Conservation (phyloP, 1,140 invertebrate species). For the Drosophila melanica region DNA sequence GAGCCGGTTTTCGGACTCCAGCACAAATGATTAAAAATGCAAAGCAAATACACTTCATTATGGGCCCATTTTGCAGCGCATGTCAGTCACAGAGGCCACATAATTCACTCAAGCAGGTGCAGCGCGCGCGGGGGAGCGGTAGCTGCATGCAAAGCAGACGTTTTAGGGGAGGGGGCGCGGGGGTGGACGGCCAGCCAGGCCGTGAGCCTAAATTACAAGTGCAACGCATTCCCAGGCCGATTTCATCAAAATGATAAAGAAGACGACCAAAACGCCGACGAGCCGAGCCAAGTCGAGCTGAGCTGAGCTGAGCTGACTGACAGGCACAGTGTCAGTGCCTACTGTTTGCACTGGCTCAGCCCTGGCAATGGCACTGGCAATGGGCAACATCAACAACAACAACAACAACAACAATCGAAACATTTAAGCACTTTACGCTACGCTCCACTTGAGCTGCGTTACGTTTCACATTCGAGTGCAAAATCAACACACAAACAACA, state of each 20-base stretch:
- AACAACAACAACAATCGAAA: constrained; percentile 70
- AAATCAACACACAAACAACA: constrained; percentile 75
- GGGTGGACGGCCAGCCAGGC: constrained; percentile 8
- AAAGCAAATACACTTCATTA: constrained; percentile 77
- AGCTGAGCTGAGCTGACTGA: constrained; percentile 47
- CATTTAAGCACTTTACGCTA: constrained; percentile 81
- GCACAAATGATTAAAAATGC: constrained; percentile 65
- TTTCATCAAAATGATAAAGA: constrained; percentile 82
- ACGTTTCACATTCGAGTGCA: constrained; percentile 82
- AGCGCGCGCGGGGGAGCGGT: not conserved
- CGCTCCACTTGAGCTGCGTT: constrained; percentile 81
- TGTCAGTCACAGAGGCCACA: constrained; percentile 67
- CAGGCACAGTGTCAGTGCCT: constrained; percentile 45
- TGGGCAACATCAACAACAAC: constrained; percentile 15
- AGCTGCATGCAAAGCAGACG: constrained; percentile 61
- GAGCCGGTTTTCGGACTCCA: constrained; percentile 19
- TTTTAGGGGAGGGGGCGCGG: constrained; percentile 38
- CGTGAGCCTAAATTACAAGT: constrained; percentile 64
- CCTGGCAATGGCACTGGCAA: not conserved
- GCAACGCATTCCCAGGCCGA: constrained; percentile 79
- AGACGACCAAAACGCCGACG: constrained; percentile 55
- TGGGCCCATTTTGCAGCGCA: constrained; percentile 65
- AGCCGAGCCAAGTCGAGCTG: constrained; percentile 28
- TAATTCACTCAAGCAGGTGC: constrained; percentile 70
- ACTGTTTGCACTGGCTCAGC: constrained; percentile 29